Evolutionary conservation across 2,797 vertebrate species (phyloP).

Genomic region (Melanotaenia pygmaea): DNA sequence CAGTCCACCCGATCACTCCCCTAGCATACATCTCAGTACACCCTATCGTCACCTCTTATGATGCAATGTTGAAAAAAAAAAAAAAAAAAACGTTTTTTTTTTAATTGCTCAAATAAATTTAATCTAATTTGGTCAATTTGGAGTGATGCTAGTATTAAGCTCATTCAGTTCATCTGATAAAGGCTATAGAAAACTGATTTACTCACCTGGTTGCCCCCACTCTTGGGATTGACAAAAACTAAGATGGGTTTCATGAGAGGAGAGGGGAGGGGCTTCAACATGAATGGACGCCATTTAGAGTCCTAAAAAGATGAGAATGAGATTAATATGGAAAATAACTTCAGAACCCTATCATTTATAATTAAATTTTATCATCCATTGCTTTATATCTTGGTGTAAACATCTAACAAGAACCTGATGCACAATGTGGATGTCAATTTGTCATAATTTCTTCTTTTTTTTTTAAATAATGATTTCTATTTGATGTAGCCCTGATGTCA

Average conservation of each 20-base stretch:
- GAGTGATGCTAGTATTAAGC: neutral
- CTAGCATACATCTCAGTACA: too few species aligned
- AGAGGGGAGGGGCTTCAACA: conserved; percentile 95
- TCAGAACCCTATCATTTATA: neutral
- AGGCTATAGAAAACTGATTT: neutral
- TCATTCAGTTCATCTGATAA: conserved; percentile 1
- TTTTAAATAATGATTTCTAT: too few species aligned
- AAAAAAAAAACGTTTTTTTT: too few species aligned
- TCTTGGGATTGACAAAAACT: conserved; percentile 98
- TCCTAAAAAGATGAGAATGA: conserved; percentile 79
- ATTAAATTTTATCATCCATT: neutral
- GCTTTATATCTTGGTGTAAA: neutral
- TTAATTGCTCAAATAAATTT: neutral
- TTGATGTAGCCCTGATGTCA: too few species aligned
- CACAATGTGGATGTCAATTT: neutral
- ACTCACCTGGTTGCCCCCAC: conserved; percentile 95
- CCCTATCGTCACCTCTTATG: too few species aligned
- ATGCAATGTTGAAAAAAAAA: too few species aligned
- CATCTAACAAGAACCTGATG: neutral
- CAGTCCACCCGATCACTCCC: too few species aligned
- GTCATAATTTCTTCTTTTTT: too few species aligned
- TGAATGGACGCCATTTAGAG: conserved; percentile 94
- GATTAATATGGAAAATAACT: neutral
- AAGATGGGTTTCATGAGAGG: conserved; percentile 98
- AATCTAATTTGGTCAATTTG: neutral